Conservation (phyloP, 2,888 invertebrate genomes). For the Melieria omissa region DNA sequence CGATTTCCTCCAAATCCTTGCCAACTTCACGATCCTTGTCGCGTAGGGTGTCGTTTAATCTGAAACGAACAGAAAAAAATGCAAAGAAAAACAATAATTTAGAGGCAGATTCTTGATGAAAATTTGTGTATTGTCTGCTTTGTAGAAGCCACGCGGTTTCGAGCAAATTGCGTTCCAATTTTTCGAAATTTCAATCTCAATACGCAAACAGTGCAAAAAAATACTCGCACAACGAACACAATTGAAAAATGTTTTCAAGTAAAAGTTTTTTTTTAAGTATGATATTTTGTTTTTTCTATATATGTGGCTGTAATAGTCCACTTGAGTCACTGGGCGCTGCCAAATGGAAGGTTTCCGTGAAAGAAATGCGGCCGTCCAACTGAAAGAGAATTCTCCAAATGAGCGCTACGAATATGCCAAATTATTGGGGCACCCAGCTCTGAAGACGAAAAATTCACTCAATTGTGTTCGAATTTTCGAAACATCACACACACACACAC, state of each 20-base stretch:
- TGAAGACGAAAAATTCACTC: not conserved
- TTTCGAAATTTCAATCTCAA: not conserved
- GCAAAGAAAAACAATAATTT: not conserved
- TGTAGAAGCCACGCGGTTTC: slow-evolving; percentile 40
- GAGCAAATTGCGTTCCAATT: not conserved
- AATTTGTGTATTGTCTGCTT: not conserved
- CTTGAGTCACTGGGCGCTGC: slow-evolving; percentile 40
- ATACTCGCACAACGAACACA: slow-evolving; percentile 3
- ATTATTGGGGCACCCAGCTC: slow-evolving; percentile 24
- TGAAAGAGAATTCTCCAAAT: slow-evolving; percentile 62
- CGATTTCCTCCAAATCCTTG: slow-evolving; percentile 81
- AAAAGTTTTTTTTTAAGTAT: not conserved
- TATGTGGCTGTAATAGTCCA: not conserved
- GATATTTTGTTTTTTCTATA: not conserved
- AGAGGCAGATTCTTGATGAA: no score
- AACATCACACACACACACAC: slow-evolving; percentile 1
- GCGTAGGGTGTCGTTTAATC: slow-evolving; percentile 83
- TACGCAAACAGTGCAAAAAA: no score
- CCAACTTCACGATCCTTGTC: slow-evolving; percentile 80
- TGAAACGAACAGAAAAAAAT: slow-evolving; percentile 60
- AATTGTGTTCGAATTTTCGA: no score
- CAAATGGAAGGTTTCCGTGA: slow-evolving; percentile 60
- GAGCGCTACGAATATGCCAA: slow-evolving; percentile 45
- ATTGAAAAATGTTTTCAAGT: slow-evolving; percentile 2
- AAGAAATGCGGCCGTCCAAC: slow-evolving; percentile 58